phyloP scores from a whole-genome alignment of 2,797 vertebrate genomes.

The Cottoperca gobio region DNA sequence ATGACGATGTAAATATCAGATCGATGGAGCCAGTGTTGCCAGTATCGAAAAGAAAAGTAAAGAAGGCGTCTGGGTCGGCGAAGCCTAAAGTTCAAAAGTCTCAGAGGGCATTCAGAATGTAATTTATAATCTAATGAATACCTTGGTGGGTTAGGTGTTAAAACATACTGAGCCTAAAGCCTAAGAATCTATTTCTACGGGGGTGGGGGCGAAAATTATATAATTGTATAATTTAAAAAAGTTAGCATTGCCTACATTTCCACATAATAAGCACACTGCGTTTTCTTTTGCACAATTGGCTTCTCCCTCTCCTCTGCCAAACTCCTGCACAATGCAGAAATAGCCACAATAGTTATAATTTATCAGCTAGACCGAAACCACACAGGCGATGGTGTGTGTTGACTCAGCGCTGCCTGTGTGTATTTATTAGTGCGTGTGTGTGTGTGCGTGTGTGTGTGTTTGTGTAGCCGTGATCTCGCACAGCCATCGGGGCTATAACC shows the following conservation, averaged over 20 bases:
- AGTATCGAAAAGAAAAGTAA: constrained; percentile 51
- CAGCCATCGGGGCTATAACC: constrained; percentile 51
- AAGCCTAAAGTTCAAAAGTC: constrained; percentile 39
- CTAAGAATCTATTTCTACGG: constrained; percentile 32
- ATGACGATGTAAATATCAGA: constrained; percentile 84
- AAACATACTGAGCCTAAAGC: constrained; percentile 45
- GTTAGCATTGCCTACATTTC: constrained; percentile 39
- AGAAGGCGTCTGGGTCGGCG: constrained; percentile 7
- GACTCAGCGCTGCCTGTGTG: constrained; percentile 41
- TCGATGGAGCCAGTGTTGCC: constrained; percentile 62
- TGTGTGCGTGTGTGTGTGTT: constrained; percentile 23
- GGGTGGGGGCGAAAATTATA: background rate
- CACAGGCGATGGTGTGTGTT: constrained; percentile 20
- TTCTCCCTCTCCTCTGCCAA: constrained; percentile 38
- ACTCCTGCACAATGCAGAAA: constrained; percentile 51
- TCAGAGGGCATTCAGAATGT: constrained; percentile 73
- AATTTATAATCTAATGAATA: constrained; percentile 60
- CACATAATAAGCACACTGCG: constrained; percentile 61
- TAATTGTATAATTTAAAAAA: constrained; percentile 3
- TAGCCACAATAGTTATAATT: constrained; percentile 43
- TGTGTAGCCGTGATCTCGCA: constrained; percentile 31
- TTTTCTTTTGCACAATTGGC: constrained; percentile 52
- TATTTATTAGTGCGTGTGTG: constrained; percentile 3
- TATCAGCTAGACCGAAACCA: constrained; percentile 49
- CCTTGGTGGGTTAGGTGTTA: constrained; percentile 42